phyloP scores from a whole-genome alignment of 1,140 invertebrate species.

The Drosophila biarmipes region DNA sequence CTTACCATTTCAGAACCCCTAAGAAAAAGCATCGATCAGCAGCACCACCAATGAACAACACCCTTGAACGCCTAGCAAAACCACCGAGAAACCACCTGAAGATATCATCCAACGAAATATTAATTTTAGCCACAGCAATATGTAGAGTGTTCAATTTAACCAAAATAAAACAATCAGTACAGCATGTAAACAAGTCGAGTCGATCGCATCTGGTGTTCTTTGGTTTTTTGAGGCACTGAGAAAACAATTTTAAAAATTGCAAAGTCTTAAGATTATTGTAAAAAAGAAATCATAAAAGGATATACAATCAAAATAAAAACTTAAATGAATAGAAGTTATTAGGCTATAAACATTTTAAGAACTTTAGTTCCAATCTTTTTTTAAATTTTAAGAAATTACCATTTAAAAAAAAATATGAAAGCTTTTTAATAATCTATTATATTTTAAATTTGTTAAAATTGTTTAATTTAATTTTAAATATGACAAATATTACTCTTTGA shows the following conservation, averaged over 20 bases:
- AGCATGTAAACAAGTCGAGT: conserved; percentile 47
- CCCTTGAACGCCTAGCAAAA: background rate
- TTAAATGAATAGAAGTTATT: too few relatives aligned
- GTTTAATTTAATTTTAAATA: too few relatives aligned
- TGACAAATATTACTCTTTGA: too few relatives aligned
- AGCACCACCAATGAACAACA: background rate
- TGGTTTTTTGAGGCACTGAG: background rate
- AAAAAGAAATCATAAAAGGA: too few relatives aligned
- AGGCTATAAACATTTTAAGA: too few relatives aligned
- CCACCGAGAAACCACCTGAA: background rate
- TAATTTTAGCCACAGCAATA: conserved; percentile 23
- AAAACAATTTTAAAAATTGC: background rate
- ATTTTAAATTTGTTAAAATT: too few relatives aligned
- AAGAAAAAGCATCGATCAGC: background rate
- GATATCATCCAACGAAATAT: conserved; percentile 6
- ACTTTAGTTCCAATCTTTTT: too few relatives aligned
- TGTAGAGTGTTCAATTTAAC: conserved; percentile 34
- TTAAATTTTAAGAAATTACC: too few relatives aligned
- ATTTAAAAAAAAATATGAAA: too few relatives aligned
- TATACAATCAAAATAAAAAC: too few relatives aligned
- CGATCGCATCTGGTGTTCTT: conserved; percentile 32
- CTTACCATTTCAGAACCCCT: background rate
- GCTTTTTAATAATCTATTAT: too few relatives aligned
- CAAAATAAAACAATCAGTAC: conserved; percentile 49
- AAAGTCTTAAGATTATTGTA: too few relatives aligned